Percentiles rank a stretch among this genome's conserved stretches.
These are phyloP conservation scores for Anarsia innoxiella DNA, from an alignment of 2,888 invertebrate species.

Conservation along the genomic window DNA sequence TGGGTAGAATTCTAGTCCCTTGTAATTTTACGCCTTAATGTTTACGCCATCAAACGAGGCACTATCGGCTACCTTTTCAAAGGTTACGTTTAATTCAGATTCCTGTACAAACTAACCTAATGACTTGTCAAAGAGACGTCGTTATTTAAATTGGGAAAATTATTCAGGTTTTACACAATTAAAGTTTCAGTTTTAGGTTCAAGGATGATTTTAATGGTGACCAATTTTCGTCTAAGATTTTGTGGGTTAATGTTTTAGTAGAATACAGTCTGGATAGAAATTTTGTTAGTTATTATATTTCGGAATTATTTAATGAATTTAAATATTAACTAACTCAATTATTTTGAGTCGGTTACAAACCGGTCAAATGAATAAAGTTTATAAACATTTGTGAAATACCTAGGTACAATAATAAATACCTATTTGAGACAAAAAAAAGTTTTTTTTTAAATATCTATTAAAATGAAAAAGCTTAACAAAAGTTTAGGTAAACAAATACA, in stretches of 20 bases:
- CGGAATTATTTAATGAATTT: no score
- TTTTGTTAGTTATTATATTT: no score
- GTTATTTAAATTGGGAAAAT: background rate
- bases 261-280: no score
- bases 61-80: conserved; percentile 34
- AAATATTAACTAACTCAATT: no score
- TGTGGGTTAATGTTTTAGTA: no score
- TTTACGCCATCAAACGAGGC: conserved; percentile 40
- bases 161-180: no score
- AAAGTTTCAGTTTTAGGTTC: background rate
- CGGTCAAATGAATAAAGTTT: no score
- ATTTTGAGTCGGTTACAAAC: no score
- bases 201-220: no score
- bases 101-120: conserved; percentile 13
- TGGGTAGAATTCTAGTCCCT: conserved; percentile 36
- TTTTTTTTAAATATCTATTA: background rate
- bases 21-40: conserved; percentile 52
- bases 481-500: background rate
- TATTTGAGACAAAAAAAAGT: background rate
- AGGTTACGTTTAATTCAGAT: conserved; percentile 23
- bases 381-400: no score
- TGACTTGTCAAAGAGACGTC: conserved; percentile 4
- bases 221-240: no score
- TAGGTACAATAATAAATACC: no score
- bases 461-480: background rate